Percentiles rank a stretch among this genome's conserved stretches.
phyloP scores from a whole-genome alignment of 2,113 vertebrate species.

The Eulemur macaco region DNA sequence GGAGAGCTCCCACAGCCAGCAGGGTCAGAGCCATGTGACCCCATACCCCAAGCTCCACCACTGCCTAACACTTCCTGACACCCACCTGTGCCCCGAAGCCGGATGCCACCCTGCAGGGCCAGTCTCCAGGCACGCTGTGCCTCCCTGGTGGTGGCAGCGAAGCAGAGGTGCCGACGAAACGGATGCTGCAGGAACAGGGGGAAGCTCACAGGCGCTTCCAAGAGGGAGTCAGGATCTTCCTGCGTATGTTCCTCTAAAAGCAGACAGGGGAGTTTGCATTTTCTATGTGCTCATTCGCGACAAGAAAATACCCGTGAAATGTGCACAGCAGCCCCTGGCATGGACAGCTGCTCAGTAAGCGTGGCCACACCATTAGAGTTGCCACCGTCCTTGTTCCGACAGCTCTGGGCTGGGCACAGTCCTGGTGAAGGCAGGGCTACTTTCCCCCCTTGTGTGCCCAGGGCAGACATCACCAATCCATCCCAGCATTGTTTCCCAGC shows the following conservation, averaged over 20 bases:
- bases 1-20: background rate
- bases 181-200: conserved; percentile 76
- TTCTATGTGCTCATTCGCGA: background rate
- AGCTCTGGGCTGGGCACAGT: background rate
- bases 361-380: background rate
- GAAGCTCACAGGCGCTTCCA: background rate
- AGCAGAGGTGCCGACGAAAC: conserved; percentile 68
- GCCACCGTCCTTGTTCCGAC: background rate
- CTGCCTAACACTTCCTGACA: background rate
- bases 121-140: conserved; percentile 57
- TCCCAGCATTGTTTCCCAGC: background rate
- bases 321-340: background rate
- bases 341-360: background rate
- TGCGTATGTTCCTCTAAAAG: conserved; percentile 24
- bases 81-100: conserved; percentile 73
- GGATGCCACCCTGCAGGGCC: conserved; percentile 65
- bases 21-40: background rate
- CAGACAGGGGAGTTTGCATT: background rate
- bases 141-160: background rate
- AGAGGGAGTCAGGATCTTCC: background rate
- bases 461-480: background rate
- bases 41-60: background rate
- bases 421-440: too few relatives aligned
- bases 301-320: background rate
- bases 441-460: background rate